Evolutionary conservation across 2,113 vertebrate genomes (phyloP), one percentile per base, ranked within the genome.

Genomic region (Brevimyrus niger): DNA sequence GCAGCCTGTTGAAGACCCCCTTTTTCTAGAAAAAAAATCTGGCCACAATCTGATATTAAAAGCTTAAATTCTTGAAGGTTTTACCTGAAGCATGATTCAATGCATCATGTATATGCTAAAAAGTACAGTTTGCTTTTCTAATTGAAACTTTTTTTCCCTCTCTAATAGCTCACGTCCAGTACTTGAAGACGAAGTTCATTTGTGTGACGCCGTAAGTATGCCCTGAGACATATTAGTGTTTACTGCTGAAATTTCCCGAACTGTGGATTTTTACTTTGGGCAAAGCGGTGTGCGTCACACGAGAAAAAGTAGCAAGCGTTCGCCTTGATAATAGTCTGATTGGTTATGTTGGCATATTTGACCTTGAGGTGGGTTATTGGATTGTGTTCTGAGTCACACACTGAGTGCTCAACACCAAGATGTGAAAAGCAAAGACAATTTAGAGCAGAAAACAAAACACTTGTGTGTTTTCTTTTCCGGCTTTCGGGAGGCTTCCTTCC

Each of bases 121-220:
- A 44, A n/a, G 7, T 42, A 21, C 73, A 10, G 21, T 84, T 13
- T 84, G 5, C 82, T 23, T 23, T 84, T 84, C 38, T 44, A 47
- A 46, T 1, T 21, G 9, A 88, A 7, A 69, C 84, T 86, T 48
- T 51, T 35, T 90, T 80, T 85, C 89, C 35, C 58, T 46, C 85
- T 87, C 88, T 89, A 53, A 46, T 93, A 99, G 98, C 95, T 91
- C 97, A 95, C 87, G 98, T 97, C 92, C 98, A 98, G 0, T 99
- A 99, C 90, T 95, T 99, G 95, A 99, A 99, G 96, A 99, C 98
- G 89, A 99, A 99, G 94, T 99, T 99, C 95, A 99, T 99, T 96
- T 99, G 98, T 47, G 98, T 99, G 65, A 99, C 98, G 53, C 98
- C 98, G 98, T 99, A 95, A 99, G 98, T 99, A 94, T 93, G 89